Evolutionary conservation across 2,113 vertebrate genomes (phyloP).

Genomic region (Geococcyx californianus): DNA sequence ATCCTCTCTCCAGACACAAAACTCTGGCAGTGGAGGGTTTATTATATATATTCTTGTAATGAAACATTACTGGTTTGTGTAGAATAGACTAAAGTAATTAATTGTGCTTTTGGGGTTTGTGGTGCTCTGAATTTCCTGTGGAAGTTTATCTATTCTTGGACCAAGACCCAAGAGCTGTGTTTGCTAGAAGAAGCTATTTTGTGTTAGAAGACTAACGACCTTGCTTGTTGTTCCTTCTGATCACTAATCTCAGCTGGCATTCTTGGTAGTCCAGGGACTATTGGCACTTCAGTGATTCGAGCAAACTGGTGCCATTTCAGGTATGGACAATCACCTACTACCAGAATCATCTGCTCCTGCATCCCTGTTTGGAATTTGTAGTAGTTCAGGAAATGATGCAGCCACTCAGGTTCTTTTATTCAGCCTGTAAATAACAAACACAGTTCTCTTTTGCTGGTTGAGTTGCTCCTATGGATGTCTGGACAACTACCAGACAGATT

Average conservation of each 20-base stretch:
- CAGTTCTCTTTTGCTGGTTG: background rate
- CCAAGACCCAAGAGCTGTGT: background rate
- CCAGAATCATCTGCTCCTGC: background rate
- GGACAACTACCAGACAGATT: background rate
- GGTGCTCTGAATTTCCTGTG: background rate
- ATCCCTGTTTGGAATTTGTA: background rate
- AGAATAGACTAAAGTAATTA: background rate
- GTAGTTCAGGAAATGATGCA: background rate
- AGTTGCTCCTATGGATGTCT: background rate
- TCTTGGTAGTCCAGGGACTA: background rate
- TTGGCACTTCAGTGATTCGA: background rate
- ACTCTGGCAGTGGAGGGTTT: background rate
- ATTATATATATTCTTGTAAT: background rate
- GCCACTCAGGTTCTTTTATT: background rate
- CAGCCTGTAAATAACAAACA: background rate
- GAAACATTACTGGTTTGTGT: background rate
- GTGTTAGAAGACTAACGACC: background rate
- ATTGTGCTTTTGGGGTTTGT: background rate
- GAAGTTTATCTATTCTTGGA: background rate
- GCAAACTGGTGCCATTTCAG: background rate
- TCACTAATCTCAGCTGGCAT: background rate
- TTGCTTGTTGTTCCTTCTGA: background rate
- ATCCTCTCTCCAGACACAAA: background rate
- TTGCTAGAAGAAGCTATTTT: background rate
- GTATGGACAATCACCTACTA: background rate